These are phyloP conservation scores for Tylochromis polylepis DNA, from an alignment of 2,113 vertebrate species.

Conservation along the genomic window DNA sequence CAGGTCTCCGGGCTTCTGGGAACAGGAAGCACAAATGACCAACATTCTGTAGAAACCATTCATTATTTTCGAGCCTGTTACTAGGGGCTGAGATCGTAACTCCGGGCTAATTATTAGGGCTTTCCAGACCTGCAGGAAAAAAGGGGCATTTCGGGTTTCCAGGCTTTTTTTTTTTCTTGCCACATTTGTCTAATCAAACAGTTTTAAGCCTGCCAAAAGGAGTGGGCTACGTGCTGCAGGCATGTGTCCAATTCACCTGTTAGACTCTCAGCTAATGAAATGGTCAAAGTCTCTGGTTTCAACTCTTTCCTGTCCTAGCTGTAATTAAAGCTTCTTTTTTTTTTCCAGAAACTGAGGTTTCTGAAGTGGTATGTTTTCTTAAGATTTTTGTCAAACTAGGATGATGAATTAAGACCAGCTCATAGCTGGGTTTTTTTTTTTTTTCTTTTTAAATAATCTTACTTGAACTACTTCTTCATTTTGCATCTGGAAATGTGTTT, in stretches of 20 bases:
- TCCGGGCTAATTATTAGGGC: slow-evolving; percentile 63
- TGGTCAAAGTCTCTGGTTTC: slow-evolving; percentile 8
- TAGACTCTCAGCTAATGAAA: slow-evolving; percentile 42
- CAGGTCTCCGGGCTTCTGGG: slow-evolving; percentile 45
- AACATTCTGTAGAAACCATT: slow-evolving; percentile 60
- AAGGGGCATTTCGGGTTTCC: slow-evolving; percentile 53
- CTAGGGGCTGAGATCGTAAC: slow-evolving; percentile 58
- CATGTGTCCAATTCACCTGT: slow-evolving; percentile 61
- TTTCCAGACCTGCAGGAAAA: slow-evolving; percentile 59
- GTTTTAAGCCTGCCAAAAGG: slow-evolving; percentile 43
- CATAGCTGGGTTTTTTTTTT: not conserved
- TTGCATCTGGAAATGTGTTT: slow-evolving; percentile 29
- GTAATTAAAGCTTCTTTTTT: slow-evolving; percentile 21
- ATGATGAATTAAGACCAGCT: not conserved
- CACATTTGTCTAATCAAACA: slow-evolving; percentile 62
- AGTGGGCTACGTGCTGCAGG: slow-evolving; percentile 32
- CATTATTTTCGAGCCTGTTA: slow-evolving; percentile 67
- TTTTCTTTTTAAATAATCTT: not conserved
- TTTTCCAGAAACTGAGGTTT: not conserved
- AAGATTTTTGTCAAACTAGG: not conserved
- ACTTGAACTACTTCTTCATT: not conserved
- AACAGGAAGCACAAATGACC: slow-evolving; percentile 68
- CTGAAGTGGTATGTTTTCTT: not conserved
- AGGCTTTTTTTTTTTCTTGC: not conserved
- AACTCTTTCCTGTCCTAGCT: not conserved